phyloP scores from a whole-genome alignment of 2,888 invertebrate species.

The Caenorhabditis sp. region DNA sequence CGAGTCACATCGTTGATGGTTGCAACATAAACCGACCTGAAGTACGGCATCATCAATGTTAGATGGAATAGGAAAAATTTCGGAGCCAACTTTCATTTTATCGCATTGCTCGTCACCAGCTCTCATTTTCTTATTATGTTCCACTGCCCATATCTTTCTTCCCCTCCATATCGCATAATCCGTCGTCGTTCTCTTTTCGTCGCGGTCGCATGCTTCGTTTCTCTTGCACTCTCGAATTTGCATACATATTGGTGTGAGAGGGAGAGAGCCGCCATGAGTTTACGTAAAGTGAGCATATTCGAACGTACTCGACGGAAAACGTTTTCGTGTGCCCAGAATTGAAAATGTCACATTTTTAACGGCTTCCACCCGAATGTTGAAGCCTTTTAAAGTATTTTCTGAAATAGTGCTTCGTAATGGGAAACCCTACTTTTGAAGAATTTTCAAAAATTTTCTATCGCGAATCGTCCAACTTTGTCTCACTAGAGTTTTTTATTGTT shows the following conservation, averaged over 20 bases:
- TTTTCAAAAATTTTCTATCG: neutral
- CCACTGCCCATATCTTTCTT: slow-evolving; percentile 10
- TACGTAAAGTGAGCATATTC: slow-evolving; percentile 61
- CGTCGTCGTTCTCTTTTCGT: slow-evolving; percentile 23
- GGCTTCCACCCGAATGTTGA: slow-evolving; percentile 4
- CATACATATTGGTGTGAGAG: slow-evolving; percentile 54
- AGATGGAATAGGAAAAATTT: neutral
- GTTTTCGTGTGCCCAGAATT: slow-evolving; percentile 3
- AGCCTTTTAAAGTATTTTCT: slow-evolving; percentile 13
- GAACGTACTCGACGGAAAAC: slow-evolving; percentile 19
- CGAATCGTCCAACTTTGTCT: neutral
- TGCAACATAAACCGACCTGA: slow-evolving; percentile 29
- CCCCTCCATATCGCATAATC: slow-evolving; percentile 38
- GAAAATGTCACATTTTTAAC: slow-evolving; percentile 17
- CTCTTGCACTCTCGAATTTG: slow-evolving; percentile 46
- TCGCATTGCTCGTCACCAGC: neutral
- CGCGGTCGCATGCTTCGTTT: slow-evolving; percentile 24
- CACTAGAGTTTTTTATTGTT: neutral
- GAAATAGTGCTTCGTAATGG: neutral
- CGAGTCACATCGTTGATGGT: slow-evolving; percentile 45
- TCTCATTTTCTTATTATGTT: slow-evolving; percentile 43
- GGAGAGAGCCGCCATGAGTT: slow-evolving; percentile 28
- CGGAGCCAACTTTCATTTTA: neutral
- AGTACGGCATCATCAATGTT: neutral
- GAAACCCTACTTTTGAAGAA: neutral